Base-by-base conservation (phyloP, 2,888 invertebrate species). In the Pimpla rufipes region DNA sequence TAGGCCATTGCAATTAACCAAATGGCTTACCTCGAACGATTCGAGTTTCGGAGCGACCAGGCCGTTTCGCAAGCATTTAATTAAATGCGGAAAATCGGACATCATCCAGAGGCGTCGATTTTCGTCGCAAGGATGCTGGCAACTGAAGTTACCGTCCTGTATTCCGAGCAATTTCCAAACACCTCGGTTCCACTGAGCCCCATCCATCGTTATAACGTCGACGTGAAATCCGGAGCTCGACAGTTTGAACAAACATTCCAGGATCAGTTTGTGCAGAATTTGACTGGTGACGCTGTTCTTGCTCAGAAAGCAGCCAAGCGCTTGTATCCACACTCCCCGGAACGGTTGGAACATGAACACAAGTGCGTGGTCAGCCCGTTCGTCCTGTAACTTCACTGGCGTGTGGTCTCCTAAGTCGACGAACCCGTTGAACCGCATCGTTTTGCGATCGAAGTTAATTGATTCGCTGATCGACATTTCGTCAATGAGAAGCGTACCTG, bases 291-390 rank as follows among this genome's bases (percentile, higher is more conserved):
- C 66, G 62, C 76, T 47, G 82, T 85, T 74, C 70, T 86, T 70
- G 76, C 86, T 83, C 8, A 81, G 45, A n/a, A 86, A 86, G 1
- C 37, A 13, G 5, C 79, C 85, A 6, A 85, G 45, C 10, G 67
- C 85, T 74, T 89, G 90, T 3, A 88, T 82, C 86, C 87, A 90
- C 37, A 40, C 13, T 2, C 86, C 87, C 29, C 68, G 80, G 35
- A 88, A 87, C 6, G 89, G 87, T 57, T 88, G 86, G 74, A 87
- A 88, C 87, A 88, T 87, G 13, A 89, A 87, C 0, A 90, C 90
- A 2, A 89, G 67, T 8, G 88, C 89, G 80, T 90, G 89, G 64
- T 90, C 89, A 35, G 85, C 90, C 8, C 83, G 42, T 11, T 42
- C 75, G 42, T 82, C 66, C 62, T 70, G 35, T 52, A 83, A 79